A percentile compares a stretch with the other conserved stretches of the same genome.
Evolutionary conservation across 2,888 invertebrate species (phyloP).

Genomic region (Rutpela maculata): DNA sequence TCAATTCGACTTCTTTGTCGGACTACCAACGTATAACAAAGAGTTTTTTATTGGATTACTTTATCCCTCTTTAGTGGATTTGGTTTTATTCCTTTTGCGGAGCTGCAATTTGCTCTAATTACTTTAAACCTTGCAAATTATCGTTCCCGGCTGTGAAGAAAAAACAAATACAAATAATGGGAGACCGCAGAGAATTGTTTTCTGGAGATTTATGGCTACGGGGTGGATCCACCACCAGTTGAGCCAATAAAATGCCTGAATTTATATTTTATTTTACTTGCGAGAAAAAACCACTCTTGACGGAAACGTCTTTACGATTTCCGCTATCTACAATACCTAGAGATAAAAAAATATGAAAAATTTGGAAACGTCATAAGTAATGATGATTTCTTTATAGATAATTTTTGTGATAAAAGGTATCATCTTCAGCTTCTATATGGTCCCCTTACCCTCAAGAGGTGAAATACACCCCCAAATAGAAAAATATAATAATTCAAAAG

Average conservation of each 20-base stretch:
- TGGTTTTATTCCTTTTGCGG: slow-evolving; percentile 8
- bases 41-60: slow-evolving; percentile 31
- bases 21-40: slow-evolving; percentile 25
- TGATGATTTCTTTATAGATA: no score
- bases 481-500: no score
- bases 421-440: no score
- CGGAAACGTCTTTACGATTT: no score
- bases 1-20: slow-evolving; percentile 28
- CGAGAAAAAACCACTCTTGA: no score
- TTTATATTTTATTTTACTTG: no score
- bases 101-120: slow-evolving; percentile 29
- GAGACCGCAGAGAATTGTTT: background rate
- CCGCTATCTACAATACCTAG: no score
- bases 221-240: background rate
- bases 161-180: background rate
- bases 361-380: no score
- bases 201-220: background rate
- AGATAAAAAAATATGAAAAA: no score
- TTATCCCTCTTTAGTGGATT: slow-evolving; percentile 16
- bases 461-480: no score
- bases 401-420: no score
- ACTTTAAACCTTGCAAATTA: slow-evolving; percentile 28
- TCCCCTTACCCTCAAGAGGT: no score
- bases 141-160: background rate
- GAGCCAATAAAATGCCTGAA: background rate